phyloP scores from a whole-genome alignment of 2,888 invertebrate genomes.

The Galerucella pusilla region DNA sequence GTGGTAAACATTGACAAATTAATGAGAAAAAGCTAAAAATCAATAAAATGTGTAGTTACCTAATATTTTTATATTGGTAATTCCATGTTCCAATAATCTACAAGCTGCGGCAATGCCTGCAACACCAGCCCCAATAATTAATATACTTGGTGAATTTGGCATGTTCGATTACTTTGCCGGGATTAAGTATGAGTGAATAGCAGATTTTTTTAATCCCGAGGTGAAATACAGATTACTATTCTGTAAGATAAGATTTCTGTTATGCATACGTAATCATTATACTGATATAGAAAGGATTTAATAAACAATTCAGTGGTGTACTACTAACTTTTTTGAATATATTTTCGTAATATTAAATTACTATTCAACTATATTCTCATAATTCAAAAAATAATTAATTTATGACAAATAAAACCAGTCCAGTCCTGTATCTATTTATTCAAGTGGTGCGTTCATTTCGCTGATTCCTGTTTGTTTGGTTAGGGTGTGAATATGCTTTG shows the following conservation, averaged over 20 bases:
- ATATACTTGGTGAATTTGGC: conserved; percentile 54
- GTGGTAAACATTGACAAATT: background rate
- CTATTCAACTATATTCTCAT: background rate
- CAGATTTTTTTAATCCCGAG: background rate
- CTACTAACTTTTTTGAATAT: background rate
- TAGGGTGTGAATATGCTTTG: background rate
- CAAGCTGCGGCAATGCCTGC: conserved; percentile 70
- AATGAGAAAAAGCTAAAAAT: background rate
- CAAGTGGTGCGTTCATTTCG: background rate
- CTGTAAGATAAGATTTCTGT: background rate
- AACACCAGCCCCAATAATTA: conserved; percentile 71
- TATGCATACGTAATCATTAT: background rate
- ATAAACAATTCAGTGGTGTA: background rate
- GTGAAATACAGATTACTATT: background rate
- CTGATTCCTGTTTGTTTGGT: background rate
- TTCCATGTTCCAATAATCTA: conserved; percentile 64
- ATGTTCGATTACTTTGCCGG: conserved; percentile 4
- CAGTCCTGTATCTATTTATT: background rate
- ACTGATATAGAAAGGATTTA: background rate
- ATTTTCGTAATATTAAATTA: background rate
- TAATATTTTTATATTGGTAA: conserved; percentile 61
- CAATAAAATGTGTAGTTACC: conserved; percentile 52
- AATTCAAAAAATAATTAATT: background rate
- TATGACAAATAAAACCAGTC: background rate
- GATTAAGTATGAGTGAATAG: background rate